A percentile compares a stretch with the other conserved stretches of the same genome.
Evolutionary conservation across 2,113 vertebrate genomes (phyloP).

Genomic region (Pachycephala philippinensis): DNA sequence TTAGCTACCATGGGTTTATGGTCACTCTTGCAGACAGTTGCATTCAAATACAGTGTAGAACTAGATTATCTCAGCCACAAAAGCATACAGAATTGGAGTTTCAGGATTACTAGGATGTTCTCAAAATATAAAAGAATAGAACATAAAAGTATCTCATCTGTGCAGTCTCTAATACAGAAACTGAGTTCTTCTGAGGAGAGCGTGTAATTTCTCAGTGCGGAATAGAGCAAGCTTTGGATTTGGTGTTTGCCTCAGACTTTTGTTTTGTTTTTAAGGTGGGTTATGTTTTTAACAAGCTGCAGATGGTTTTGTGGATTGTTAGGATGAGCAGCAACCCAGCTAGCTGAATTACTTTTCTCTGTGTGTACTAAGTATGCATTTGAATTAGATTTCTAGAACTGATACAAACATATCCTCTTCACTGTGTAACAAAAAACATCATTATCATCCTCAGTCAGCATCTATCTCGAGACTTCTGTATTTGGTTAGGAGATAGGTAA

Average conservation of each 20-base stretch:
- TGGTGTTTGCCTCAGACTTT: not conserved
- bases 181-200: not conserved
- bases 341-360: not conserved
- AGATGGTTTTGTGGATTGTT: not conserved
- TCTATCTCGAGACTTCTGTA: not conserved
- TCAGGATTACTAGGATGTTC: not conserved
- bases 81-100: not conserved
- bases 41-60: not conserved
- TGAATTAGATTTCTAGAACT: not conserved
- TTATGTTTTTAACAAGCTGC: not conserved
- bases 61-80: not conserved
- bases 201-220: not conserved
- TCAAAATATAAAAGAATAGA: not conserved
- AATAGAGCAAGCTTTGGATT: not conserved
- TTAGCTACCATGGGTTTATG: conserved; percentile 13
- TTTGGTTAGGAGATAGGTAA: not conserved
- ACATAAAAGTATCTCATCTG: not conserved
- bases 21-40: conserved; percentile 23
- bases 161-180: not conserved
- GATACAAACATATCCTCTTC: not conserved
- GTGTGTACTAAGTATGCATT: not conserved
- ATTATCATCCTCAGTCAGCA: conserved; percentile 22
- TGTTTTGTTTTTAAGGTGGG: not conserved
- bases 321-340: not conserved
- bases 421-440: conserved; percentile 10